A percentile compares a stretch with the other conserved stretches of the same genome.
Conservation (phyloP, 2,797 vertebrate genomes). For the Alcedo atthis region DNA sequence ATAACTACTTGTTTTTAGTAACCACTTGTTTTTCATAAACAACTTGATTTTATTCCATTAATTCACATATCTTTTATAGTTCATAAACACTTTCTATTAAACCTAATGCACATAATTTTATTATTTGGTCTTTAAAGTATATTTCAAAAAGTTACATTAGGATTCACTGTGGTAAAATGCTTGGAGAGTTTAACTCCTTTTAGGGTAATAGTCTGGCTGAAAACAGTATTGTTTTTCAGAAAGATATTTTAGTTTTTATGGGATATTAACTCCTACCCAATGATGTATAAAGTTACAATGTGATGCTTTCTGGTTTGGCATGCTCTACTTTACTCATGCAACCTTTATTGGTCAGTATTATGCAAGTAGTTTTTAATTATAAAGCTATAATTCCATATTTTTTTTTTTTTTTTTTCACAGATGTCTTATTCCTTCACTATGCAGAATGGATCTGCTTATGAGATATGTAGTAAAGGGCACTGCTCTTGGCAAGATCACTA, state of each 20-base stretch:
- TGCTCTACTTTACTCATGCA: not conserved
- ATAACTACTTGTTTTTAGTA: conserved; percentile 36
- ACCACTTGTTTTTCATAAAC: conserved; percentile 22
- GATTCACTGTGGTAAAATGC: not conserved
- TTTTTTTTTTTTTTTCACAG: not conserved
- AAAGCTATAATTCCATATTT: not conserved
- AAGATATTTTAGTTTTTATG: not conserved
- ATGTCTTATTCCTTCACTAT: not conserved
- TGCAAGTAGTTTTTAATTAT: not conserved
- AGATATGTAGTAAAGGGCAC: not conserved
- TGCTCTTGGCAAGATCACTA: not conserved
- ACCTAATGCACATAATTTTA: not conserved
- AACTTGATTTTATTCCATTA: not conserved
- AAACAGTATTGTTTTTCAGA: not conserved
- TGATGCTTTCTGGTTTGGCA: not conserved
- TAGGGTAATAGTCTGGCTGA: not conserved
- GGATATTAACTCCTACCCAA: not conserved
- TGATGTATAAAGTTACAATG: not conserved
- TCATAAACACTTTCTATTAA: conserved; percentile 34
- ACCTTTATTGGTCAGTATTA: not conserved
- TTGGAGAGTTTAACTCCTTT: not conserved
- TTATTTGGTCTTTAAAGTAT: not conserved
- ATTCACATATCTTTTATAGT: conserved; percentile 6
- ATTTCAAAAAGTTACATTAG: not conserved
- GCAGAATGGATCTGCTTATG: not conserved